phyloP scores from a whole-genome alignment of 1,140 invertebrate genomes.

The Sipha flava region DNA sequence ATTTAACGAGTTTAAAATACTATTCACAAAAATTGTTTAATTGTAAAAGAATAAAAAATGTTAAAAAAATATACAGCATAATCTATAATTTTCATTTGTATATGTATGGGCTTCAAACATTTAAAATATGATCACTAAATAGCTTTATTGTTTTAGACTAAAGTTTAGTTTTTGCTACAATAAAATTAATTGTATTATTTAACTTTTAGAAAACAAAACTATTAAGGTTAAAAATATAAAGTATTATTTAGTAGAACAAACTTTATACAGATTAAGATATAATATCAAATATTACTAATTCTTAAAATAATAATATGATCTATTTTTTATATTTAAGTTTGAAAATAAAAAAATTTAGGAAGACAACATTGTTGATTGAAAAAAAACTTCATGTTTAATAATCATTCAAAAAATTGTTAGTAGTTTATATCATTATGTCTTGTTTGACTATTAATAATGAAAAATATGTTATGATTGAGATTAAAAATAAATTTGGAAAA shows the following conservation, averaged over 20 bases:
- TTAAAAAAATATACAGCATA: not conserved
- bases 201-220: not conserved
- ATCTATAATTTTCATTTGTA: not conserved
- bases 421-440: too few species aligned
- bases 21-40: not conserved
- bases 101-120: not conserved
- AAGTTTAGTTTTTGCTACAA: not conserved
- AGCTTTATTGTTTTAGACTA: not conserved
- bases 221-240: not conserved
- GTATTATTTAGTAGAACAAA: not conserved
- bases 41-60: not conserved
- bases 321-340: too few species aligned
- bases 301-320: too few species aligned
- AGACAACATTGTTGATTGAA: not conserved
- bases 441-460: not conserved
- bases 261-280: too few species aligned
- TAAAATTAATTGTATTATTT: not conserved
- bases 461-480: not conserved
- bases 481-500: not conserved
- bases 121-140: not conserved
- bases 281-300: too few species aligned
- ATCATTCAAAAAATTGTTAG: too few species aligned
- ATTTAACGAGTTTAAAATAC: not conserved
- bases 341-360: not conserved
- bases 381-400: too few species aligned